A percentile compares a stretch with the other conserved stretches of the same genome.
Conservation (phyloP, 1,140 invertebrate genomes). For the Chironomus striatipennis region DNA sequence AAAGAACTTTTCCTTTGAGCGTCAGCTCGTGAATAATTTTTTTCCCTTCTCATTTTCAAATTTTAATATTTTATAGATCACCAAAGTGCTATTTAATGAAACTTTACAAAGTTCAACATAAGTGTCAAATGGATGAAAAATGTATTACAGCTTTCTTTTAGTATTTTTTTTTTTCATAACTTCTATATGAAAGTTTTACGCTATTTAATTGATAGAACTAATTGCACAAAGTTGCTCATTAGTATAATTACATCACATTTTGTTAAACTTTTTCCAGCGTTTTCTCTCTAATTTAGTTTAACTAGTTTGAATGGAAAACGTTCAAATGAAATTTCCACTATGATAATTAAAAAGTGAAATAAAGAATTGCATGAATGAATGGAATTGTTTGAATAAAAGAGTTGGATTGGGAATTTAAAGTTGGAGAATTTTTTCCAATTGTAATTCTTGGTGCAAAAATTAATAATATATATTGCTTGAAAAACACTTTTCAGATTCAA, state of each 20-base stretch:
- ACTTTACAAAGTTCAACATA: neutral
- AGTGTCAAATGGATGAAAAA: neutral
- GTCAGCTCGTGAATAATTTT: neutral
- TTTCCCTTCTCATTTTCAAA: neutral
- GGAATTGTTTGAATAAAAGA: too few species aligned
- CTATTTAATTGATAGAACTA: neutral
- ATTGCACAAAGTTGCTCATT: constrained; percentile 2
- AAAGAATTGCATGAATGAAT: neutral
- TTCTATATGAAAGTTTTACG: neutral
- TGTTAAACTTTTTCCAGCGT: neutral
- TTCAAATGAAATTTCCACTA: neutral
- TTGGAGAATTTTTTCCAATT: too few species aligned
- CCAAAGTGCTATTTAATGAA: neutral
- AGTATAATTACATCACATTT: constrained; percentile 7
- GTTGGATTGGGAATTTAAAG: too few species aligned
- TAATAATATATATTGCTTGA: too few species aligned
- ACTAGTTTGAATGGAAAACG: neutral
- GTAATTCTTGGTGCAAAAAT: too few species aligned
- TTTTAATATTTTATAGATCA: too few species aligned
- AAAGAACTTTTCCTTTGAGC: neutral
- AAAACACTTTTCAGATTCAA: too few species aligned
- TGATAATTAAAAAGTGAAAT: neutral
- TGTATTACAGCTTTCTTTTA: neutral
- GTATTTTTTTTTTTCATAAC: neutral
- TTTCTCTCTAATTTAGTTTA: neutral